Percentiles rank a stretch among this genome's conserved stretches.
Evolutionary conservation across 2,113 vertebrate genomes (phyloP).

Genomic region (Podarcis cretensis): DNA sequence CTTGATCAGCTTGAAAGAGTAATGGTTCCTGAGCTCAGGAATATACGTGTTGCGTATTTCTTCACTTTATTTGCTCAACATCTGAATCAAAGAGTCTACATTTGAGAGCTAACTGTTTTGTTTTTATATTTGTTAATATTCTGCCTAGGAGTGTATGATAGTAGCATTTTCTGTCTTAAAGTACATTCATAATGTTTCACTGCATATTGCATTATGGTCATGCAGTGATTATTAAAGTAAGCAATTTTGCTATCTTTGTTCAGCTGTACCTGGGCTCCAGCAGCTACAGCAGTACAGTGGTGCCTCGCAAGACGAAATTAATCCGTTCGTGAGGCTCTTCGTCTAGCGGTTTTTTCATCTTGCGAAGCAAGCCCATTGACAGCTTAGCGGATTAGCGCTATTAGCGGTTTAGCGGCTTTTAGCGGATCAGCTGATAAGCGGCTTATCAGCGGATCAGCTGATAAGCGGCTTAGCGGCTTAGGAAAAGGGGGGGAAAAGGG

Average conservation of each 20-base stretch:
- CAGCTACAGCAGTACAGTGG: constrained; percentile 49
- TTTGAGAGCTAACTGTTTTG: background rate
- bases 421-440: too few relatives aligned
- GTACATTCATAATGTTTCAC: too few relatives aligned
- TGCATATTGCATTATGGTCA: too few relatives aligned
- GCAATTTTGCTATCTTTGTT: background rate
- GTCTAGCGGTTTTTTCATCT: too few relatives aligned
- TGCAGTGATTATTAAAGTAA: background rate
- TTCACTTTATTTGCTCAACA: background rate
- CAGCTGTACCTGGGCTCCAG: constrained; percentile 1
- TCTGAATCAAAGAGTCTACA: constrained; percentile 20
- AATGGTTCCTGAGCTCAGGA: constrained; percentile 25
- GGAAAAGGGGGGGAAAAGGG: too few relatives aligned
- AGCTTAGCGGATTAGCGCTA: too few relatives aligned
- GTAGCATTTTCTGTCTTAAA: background rate
- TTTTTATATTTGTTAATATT: background rate
- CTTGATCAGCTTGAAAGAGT: constrained; percentile 35
- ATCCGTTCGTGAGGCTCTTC: too few relatives aligned
- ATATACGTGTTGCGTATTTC: constrained; percentile 14
- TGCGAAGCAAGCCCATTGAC: too few relatives aligned
- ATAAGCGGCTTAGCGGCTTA: too few relatives aligned
- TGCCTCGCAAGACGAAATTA: too few relatives aligned
- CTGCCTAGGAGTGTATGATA: background rate
- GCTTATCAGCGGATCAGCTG: too few relatives aligned
- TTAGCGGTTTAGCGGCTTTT: too few relatives aligned